Evolutionary conservation across 2,888 invertebrate species (phyloP).

Genomic region (Drosophila picticornis): DNA sequence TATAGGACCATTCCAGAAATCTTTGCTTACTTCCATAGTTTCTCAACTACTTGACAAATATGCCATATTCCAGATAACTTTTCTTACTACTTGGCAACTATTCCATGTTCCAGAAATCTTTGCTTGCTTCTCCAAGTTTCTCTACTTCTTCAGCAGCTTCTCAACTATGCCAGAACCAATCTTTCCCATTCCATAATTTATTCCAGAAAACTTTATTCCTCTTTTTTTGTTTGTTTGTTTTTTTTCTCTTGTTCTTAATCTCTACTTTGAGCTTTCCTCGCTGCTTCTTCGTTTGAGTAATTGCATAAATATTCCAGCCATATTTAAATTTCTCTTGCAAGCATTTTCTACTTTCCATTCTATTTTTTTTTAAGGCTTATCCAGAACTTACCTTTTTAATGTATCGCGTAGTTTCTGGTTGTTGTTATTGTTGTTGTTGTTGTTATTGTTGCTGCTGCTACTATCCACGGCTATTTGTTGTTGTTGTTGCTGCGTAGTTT

Average conservation of each 20-base stretch:
- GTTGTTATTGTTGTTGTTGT: constrained; percentile 51
- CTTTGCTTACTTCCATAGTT: neutral
- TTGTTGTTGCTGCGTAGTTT: constrained; percentile 91
- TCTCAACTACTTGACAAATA: neutral
- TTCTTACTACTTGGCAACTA: too few relatives aligned
- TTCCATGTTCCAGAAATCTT: neutral
- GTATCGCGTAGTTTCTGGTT: constrained; percentile 59
- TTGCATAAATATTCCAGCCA: neutral
- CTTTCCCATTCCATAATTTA: neutral
- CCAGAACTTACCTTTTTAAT: constrained; percentile 76
- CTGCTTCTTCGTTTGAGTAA: neutral
- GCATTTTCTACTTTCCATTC: neutral
- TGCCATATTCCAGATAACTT: neutral
- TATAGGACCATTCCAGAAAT: neutral
- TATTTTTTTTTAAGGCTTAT: neutral
- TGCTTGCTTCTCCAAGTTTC: neutral
- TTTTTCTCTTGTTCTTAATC: neutral
- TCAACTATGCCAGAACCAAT: neutral
- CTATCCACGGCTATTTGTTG: constrained; percentile 74
- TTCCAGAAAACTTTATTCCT: neutral
- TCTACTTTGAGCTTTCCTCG: neutral
- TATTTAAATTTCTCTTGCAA: neutral
- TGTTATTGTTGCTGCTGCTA: constrained; percentile 92
- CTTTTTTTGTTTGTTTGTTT: neutral
- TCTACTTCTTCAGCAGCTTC: neutral